Base-by-base conservation (phyloP, 2,113 vertebrate species). In the Tachysurus vachellii region DNA sequence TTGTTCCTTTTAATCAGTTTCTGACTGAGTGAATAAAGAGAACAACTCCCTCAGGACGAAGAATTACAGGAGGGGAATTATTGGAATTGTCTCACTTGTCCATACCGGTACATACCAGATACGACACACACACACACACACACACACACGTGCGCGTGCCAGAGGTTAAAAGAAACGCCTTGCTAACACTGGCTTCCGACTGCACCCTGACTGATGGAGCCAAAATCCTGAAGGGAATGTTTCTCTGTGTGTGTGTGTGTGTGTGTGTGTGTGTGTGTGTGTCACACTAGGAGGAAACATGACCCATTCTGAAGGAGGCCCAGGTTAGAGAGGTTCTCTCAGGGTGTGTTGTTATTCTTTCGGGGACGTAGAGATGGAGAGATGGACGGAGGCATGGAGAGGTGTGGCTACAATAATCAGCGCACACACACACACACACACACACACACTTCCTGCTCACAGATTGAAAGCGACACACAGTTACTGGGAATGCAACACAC, bases 61-160 rank as follows among this genome's bases (percentile, higher is more conserved):
- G 28, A 57, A 80, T 57, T 59, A 57, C 28, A 80, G 54, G 28
- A 36, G 77, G 77, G 91, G 93, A 88, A 92, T 92, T 90, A 91
- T 90, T 91, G 91, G 89, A 87, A 66, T 70, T 77, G 75, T 54
- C 75, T 77, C 75, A 77, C 75, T 77, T 77, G 75, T 80, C 8
- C 28, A 80, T 80, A 80, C 77, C 28, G 28, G 77, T 57, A 57
- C 54, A 80, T 28, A 80, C 77, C 54, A 80, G 77, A 80, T 59
- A 80, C 3, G 85, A 89, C 85, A 89, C 89, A 87, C 86, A 91
- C 85, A 85, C 88, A 89, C 91, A 86, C 88, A 89, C 89, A 90
- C 91, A 90, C 89, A 90, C 86, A 90, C 85, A 80, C 85, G 88
- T 57, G 79, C 59, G 59, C 31, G 31, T 31, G 36, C 62, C 82